phyloP scores from a whole-genome alignment of 2,113 vertebrate genomes.

The Propithecus coquereli region DNA sequence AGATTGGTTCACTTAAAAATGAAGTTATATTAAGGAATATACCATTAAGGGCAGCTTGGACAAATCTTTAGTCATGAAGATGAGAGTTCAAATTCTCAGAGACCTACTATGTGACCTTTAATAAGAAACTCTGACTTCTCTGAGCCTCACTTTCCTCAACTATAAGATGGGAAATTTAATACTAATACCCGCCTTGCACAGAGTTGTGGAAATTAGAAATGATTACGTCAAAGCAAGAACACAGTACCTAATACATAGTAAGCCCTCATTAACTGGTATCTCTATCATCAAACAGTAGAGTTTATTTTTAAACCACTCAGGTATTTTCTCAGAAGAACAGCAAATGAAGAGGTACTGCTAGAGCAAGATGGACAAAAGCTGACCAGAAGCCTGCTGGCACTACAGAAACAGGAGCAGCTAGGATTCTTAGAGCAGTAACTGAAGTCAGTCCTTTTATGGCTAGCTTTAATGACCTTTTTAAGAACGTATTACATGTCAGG shows the following conservation, averaged over 20 bases:
- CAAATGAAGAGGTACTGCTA: background rate
- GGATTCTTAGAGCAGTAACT: background rate
- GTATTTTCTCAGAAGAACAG: background rate
- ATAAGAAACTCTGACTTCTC: slow-evolving; percentile 24
- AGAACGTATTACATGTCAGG: background rate
- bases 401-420: background rate
- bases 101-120: background rate
- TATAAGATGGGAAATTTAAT: background rate
- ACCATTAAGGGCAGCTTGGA: background rate
- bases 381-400: background rate
- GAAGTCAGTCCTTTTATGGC: background rate
- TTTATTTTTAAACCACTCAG: background rate
- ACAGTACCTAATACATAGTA: background rate
- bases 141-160: slow-evolving; percentile 9
- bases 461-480: background rate
- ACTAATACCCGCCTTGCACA: background rate
- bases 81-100: background rate
- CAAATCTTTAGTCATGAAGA: background rate
- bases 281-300: background rate
- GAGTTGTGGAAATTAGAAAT: background rate
- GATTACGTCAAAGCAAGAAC: slow-evolving; percentile 18
- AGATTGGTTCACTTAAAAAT: slow-evolving; percentile 18
- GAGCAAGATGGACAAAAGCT: background rate
- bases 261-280: background rate
- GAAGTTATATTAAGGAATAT: background rate